Evolutionary conservation across 2,797 vertebrate species (phyloP), one percentile per base, ranked within the genome.

Genomic region (Bradypodion pumilum): DNA sequence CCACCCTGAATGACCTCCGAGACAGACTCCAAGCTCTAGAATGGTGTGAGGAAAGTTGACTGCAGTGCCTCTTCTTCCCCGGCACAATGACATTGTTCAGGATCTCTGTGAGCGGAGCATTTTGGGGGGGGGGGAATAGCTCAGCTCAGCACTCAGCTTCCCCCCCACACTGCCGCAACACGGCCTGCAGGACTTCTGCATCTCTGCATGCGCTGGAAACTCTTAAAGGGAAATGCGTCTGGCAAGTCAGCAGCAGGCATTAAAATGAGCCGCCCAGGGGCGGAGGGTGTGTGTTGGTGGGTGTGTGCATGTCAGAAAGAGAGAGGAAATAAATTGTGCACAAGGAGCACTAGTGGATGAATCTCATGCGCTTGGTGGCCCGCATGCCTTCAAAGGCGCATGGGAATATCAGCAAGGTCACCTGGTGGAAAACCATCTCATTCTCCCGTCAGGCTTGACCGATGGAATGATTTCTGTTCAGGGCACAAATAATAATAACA

Each of bases 31-130:
- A n/a, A n/a, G n/a, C n/a, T n/a, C n/a, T n/a, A n/a, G 5, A 1
- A 29, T 7, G 35, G 29, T 0, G 16, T 27, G 40, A 70, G 94
- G 93, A 96, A 97, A 97, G 96, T 97, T 97, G 97, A 97, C 97
- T 97, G 97, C 96, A 97, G 95, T 96, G 96, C 94, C 96, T 97
- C 95, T 95, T 32, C 35, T 77, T 60, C 62, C 21, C 95, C 95
- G 95, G 96, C 95, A 96, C 95, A 97, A 97, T 97, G 97, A 97
- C 97, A 97, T 97, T 97, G 97, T 97, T 97, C 95, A 80, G 81
- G 83, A 87, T 89, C 93, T 94, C 96, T 96, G 52, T 56, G 96
- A 21, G 96, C 96, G 96, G 96, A 94, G 95, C 88, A 97, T n/a
- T n/a, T n/a, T n/a, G n/a, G n/a, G n/a, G n/a, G n/a, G n/a, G n/a